Evolutionary conservation across 2,888 invertebrate species (phyloP), one percentile per base, ranked within the genome.

Genomic region (Meandrusa payeni): DNA sequence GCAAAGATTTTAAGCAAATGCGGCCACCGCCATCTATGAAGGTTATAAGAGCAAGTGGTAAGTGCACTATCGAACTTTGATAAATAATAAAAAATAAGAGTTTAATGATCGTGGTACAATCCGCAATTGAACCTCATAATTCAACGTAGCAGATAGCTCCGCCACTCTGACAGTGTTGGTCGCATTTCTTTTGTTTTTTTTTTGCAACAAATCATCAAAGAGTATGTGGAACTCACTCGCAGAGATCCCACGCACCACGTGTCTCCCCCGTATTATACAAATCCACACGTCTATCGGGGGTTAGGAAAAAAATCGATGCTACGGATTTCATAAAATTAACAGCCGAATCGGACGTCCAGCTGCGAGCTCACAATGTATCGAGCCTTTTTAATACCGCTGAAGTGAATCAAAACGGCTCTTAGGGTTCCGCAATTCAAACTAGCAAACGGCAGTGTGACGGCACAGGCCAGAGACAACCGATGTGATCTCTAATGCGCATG

Each of bases 261-360:
- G 72, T 69, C 61, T 32, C 5, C 59, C 47, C 44, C 45, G 36
- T 48, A 55, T 60, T 59, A 66, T 66, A 65, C 57, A 62, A 70
- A 75, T 73, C 69, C 64, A 52, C 59, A 64, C 59, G 43, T 43
- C 64, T 71, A 73, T 70, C 62, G 62, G 57, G 56, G 52, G 58
- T 68, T 64, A 55, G 59, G 66, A 75, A 76, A 74, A 72, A 59
- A 48, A 50, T 62, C 59, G 56, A 69, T 63, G 57, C 55, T 51
- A 66, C 59, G 66, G 65, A 65, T 73, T 72, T 69, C 64, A 58
- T 57, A 66, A 71, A 71, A 51, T 69, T 64, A 62, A 59, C 60
- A 69, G 62, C 62, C 61, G 65, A 64, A 69, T 61, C 64, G 48
- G 75, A 62, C 64, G 48, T 57, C 77, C 70, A 72, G 71, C 78